These are phyloP conservation scores for Zele albiditarsus DNA, from an alignment of 2,888 invertebrate species.

Conservation along the genomic window DNA sequence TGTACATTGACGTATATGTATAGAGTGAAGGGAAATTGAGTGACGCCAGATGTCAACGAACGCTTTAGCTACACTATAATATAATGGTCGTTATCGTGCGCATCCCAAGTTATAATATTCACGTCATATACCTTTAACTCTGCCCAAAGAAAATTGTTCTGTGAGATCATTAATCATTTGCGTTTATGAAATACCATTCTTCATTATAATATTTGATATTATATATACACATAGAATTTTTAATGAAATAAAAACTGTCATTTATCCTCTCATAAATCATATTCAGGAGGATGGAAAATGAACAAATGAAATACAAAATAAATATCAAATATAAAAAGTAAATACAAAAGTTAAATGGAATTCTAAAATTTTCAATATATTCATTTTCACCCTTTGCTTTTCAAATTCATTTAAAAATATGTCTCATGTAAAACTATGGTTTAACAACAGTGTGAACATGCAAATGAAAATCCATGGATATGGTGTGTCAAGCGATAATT, in stretches of 20 bases:
- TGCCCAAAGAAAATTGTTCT: neutral
- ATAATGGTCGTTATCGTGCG: neutral
- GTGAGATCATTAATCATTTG: neutral
- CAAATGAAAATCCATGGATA: neutral
- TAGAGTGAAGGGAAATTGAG: neutral
- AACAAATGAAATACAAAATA: neutral
- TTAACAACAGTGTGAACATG: constrained; percentile 1
- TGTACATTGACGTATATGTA: too few species aligned
- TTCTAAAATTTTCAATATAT: neutral
- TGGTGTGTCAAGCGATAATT: neutral
- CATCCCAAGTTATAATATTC: neutral
- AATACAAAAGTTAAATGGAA: neutral
- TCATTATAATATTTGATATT: neutral
- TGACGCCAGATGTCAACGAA: constrained; percentile 1
- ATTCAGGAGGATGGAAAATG: neutral
- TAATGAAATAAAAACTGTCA: neutral
- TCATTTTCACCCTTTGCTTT: neutral
- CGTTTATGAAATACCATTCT: neutral
- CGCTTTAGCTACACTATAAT: neutral
- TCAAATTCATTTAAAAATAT: neutral
- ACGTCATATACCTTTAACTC: neutral
- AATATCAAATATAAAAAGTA: neutral
- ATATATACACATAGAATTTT: neutral
- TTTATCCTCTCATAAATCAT: neutral
- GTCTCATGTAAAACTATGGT: neutral